Conservation (phyloP, 2,113 vertebrate genomes). For the Leucosticte australis region DNA sequence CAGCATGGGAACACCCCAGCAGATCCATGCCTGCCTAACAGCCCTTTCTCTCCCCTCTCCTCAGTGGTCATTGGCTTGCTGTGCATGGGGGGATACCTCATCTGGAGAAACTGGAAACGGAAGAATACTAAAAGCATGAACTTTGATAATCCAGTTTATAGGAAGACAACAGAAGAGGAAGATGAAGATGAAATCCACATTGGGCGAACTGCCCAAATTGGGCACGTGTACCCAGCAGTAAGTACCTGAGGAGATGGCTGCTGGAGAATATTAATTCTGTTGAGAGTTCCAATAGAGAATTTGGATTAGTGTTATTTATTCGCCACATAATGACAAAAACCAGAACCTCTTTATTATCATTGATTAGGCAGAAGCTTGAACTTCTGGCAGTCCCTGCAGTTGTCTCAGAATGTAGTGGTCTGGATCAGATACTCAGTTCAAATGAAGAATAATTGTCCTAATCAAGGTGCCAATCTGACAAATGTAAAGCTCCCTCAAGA, state of each 20-base stretch:
- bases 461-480: background rate
- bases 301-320: background rate
- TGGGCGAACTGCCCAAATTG: slow-evolving; percentile 89
- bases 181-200: slow-evolving; percentile 94
- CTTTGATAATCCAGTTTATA: slow-evolving; percentile 98
- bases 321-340: background rate
- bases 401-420: background rate
- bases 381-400: background rate
- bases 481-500: background rate
- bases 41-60: background rate
- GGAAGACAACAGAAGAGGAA: slow-evolving; percentile 97
- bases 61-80: slow-evolving; percentile 90
- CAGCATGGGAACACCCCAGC: background rate
- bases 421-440: background rate
- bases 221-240: slow-evolving; percentile 96
- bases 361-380: background rate
- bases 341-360: background rate
- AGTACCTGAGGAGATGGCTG: slow-evolving; percentile 67
- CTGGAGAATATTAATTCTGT: background rate
- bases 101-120: slow-evolving; percentile 98
- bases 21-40: background rate
- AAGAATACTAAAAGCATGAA: slow-evolving; percentile 99
- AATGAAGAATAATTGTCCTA: background rate
- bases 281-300: background rate
- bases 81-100: slow-evolving; percentile 91